A percentile compares a stretch with the other conserved stretches of the same genome.
Conservation (phyloP, 2,888 invertebrate genomes). For the Pinctada fucata region DNA sequence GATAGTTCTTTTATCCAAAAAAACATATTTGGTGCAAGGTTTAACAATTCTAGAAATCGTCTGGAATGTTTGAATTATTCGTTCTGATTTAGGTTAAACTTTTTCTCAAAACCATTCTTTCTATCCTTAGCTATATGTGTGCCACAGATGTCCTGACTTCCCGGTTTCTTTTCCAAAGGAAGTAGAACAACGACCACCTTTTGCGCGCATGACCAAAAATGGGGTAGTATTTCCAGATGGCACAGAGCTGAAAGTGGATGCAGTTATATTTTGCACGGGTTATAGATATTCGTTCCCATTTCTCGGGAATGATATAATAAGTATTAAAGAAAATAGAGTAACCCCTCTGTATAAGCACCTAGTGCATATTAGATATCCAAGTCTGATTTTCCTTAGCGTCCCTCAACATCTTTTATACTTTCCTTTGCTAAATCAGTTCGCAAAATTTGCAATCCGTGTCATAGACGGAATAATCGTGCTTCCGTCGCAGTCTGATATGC, state of each 20-base stretch:
- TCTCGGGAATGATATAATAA: slow-evolving; percentile 13
- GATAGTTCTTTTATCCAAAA: too few relatives aligned
- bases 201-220: slow-evolving; percentile 17
- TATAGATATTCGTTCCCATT: slow-evolving; percentile 35
- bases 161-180: slow-evolving; percentile 7
- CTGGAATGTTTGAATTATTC: too few relatives aligned
- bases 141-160: slow-evolving; percentile 12
- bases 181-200: slow-evolving; percentile 6
- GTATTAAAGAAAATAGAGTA: slow-evolving; percentile 78
- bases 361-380: slow-evolving; percentile 87
- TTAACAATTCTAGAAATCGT: too few relatives aligned
- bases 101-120: background rate
- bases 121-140: slow-evolving; percentile 10
- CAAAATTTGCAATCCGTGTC: slow-evolving; percentile 14
- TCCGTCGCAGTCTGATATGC: slow-evolving; percentile 32
- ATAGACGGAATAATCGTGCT: slow-evolving; percentile 28
- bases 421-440: slow-evolving; percentile 22
- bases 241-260: slow-evolving; percentile 18
- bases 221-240: slow-evolving; percentile 23
- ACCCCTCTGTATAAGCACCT: slow-evolving; percentile 90
- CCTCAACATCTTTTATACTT: slow-evolving; percentile 24
- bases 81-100: too few relatives aligned
- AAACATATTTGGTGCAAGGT: too few relatives aligned
- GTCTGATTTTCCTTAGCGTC: slow-evolving; percentile 72
- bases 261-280: slow-evolving; percentile 37